Evolutionary conservation across 1,140 invertebrate species (phyloP).

Genomic region (Medauroidea extradentata): DNA sequence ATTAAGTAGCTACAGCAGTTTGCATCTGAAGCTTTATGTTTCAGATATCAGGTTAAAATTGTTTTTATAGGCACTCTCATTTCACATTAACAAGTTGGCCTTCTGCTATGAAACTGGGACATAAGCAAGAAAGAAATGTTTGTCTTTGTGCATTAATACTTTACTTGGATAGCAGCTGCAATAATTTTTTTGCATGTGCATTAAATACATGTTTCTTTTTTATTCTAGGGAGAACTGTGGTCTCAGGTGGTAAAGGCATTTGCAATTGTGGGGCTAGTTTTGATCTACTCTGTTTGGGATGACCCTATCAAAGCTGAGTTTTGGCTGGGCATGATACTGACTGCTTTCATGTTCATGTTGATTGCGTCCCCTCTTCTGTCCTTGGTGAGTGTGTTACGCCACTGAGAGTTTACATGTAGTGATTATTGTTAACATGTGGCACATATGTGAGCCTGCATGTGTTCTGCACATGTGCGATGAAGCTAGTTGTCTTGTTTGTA

Average conservation of each 20-base stretch:
- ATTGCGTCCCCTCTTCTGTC: slow-evolving; percentile 65
- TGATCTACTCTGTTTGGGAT: slow-evolving; percentile 60
- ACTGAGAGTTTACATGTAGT: neutral
- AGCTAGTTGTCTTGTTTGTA: neutral
- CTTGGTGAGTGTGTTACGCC: slow-evolving; percentile 51
- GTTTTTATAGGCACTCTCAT: too few relatives aligned
- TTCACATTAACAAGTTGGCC: too few relatives aligned
- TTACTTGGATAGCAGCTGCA: too few relatives aligned
- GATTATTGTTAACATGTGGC: neutral
- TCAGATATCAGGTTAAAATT: too few relatives aligned
- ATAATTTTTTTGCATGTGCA: neutral
- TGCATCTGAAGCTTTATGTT: too few relatives aligned
- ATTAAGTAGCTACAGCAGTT: too few relatives aligned
- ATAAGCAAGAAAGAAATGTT: too few relatives aligned
- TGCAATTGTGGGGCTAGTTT: slow-evolving; percentile 50
- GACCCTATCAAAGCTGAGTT: slow-evolving; percentile 57
- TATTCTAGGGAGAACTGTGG: slow-evolving; percentile 40
- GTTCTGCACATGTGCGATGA: neutral
- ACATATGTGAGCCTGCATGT: neutral
- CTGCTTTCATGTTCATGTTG: slow-evolving; percentile 58
- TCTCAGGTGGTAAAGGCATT: slow-evolving; percentile 46
- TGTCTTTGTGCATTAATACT: too few relatives aligned
- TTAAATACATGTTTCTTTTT: slow-evolving; percentile 17
- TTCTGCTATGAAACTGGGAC: too few relatives aligned
- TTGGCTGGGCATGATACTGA: slow-evolving; percentile 64